Percentiles rank a stretch among this genome's conserved stretches.
These are phyloP conservation scores for Pogonocichla stellata DNA, from an alignment of 2,113 vertebrate species.

Conservation along the genomic window DNA sequence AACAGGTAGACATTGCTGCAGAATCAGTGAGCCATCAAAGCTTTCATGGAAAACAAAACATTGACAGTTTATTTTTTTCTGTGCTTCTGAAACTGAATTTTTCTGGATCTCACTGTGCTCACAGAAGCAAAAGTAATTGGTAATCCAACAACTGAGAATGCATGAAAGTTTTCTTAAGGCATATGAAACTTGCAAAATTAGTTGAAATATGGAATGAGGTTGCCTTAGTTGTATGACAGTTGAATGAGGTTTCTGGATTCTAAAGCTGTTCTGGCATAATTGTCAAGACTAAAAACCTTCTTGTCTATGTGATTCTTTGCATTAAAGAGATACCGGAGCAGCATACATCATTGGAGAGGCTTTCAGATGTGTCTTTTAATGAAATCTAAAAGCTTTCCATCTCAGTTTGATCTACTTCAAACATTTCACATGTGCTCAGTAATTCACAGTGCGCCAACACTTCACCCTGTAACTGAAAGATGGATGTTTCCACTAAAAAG, in stretches of 20 bases:
- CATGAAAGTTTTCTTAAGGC: not conserved
- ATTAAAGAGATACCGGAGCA: not conserved
- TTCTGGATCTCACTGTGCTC: not conserved
- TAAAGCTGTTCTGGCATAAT: not conserved
- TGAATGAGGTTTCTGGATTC: not conserved
- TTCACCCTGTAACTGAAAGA: not conserved
- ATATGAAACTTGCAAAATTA: not conserved
- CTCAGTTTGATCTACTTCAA: not conserved
- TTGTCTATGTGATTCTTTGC: not conserved
- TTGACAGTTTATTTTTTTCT: not conserved
- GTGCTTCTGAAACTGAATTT: not conserved
- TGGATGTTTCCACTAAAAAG: not conserved
- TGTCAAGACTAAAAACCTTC: not conserved
- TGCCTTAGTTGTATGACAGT: not conserved
- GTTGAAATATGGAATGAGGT: not conserved
- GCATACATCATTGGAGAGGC: not conserved
- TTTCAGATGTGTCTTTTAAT: not conserved
- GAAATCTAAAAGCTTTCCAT: not conserved
- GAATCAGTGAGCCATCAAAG: not conserved
- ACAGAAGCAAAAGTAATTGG: not conserved
- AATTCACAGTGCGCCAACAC: not conserved
- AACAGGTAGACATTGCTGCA: not conserved
- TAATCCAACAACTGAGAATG: not conserved
- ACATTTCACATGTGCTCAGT: not conserved
- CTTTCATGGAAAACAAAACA: not conserved